phyloP scores from a whole-genome alignment of 1,140 invertebrate species.

The Laodelphax striatellus region DNA sequence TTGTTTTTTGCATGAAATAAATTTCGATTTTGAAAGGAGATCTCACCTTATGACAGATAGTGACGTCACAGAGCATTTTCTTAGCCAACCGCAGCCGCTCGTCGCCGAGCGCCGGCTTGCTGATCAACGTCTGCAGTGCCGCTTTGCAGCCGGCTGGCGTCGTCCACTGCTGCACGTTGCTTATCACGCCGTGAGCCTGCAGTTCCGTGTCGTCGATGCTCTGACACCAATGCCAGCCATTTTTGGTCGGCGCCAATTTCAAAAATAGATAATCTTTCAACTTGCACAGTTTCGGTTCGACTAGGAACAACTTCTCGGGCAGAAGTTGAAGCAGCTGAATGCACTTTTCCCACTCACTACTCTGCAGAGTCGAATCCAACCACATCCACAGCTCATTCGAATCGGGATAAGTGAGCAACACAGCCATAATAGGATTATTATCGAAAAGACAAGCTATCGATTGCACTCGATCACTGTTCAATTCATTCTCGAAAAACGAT shows the following conservation, averaged over 20 bases:
- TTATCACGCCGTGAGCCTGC: not conserved
- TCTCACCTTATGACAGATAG: not conserved
- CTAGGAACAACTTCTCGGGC: not conserved
- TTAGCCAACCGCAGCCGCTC: not conserved
- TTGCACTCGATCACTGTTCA: not conserved
- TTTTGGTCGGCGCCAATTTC: not conserved
- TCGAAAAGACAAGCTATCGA: not conserved
- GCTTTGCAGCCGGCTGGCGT: not conserved
- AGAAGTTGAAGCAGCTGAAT: not conserved
- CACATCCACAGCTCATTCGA: not conserved
- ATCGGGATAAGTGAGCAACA: not conserved
- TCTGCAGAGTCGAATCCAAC: not conserved
- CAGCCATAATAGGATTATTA: not conserved
- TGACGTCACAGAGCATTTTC: not conserved
- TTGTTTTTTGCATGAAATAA: too few species aligned
- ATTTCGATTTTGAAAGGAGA: too few species aligned
- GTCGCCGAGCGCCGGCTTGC: not conserved
- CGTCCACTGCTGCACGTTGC: not conserved
- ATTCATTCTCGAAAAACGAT: not conserved
- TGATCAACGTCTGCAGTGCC: not conserved
- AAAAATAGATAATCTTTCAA: not conserved
- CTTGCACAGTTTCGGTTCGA: not conserved
- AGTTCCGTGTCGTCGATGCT: not conserved
- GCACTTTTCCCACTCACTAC: not conserved
- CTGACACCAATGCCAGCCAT: not conserved